These are phyloP conservation scores for Polypterus senegalus DNA, from an alignment of 2,113 vertebrate genomes.

Conservation along the genomic window DNA sequence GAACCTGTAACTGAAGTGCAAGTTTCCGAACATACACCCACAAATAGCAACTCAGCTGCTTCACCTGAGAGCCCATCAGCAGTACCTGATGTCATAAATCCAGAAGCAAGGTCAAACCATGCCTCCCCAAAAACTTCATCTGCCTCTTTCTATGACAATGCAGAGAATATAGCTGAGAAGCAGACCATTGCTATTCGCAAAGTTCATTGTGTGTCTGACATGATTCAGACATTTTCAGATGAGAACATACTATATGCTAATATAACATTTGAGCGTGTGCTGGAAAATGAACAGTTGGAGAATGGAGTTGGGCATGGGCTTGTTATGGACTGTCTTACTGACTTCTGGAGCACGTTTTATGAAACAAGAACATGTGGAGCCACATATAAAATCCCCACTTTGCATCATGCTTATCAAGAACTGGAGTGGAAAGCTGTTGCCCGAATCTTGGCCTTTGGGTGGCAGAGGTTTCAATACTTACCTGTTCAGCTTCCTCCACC, in stretches of 20 bases:
- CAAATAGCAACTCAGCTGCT: too few species aligned
- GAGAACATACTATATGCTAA: conserved; percentile 16
- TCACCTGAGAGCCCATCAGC: too few species aligned
- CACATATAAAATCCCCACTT: conserved; percentile 16
- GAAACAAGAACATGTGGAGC: conserved; percentile 15
- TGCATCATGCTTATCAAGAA: conserved; percentile 15
- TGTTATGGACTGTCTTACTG: conserved; percentile 15
- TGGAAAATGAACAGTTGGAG: conserved; percentile 14
- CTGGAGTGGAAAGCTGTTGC: conserved; percentile 14
- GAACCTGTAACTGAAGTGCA: too few species aligned
- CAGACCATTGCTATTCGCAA: not conserved
- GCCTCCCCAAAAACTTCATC: too few species aligned
- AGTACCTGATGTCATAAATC: too few species aligned
- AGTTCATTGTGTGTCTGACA: conserved; percentile 15
- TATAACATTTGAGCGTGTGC: conserved; percentile 7
- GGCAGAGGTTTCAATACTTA: conserved; percentile 10
- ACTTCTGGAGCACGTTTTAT: conserved; percentile 17
- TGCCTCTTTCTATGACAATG: too few species aligned
- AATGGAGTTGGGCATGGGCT: conserved; percentile 13
- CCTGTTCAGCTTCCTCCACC: conserved; percentile 15
- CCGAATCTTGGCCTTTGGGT: conserved; percentile 12
- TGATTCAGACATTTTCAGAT: conserved; percentile 16
- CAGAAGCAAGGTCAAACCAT: too few species aligned
- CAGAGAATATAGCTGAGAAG: too few species aligned
- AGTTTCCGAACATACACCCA: too few species aligned